These are phyloP conservation scores for Procambarus virginalis DNA, from an alignment of 1,140 invertebrate species.

Conservation along the genomic window DNA sequence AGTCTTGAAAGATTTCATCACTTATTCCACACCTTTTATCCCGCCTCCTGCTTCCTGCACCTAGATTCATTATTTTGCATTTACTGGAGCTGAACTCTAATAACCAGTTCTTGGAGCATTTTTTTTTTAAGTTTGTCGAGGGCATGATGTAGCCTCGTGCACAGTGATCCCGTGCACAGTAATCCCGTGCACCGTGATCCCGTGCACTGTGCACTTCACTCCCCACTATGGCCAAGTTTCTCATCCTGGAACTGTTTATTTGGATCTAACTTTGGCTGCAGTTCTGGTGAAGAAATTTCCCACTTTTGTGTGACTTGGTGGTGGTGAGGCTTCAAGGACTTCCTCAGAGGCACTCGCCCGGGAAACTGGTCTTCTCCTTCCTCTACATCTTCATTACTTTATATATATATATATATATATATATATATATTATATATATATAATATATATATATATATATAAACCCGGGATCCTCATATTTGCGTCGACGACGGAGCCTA, in stretches of 20 bases:
- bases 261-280: conserved; percentile 16
- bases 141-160: too few species aligned
- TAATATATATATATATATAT: conserved; percentile 28
- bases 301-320: conserved; percentile 21
- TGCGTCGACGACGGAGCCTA: too few species aligned
- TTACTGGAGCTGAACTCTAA: too few species aligned
- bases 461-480: neutral
- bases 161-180: too few species aligned
- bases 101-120: too few species aligned
- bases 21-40: too few species aligned
- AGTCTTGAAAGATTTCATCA: too few species aligned
- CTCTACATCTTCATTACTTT: neutral
- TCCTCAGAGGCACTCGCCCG: neutral
- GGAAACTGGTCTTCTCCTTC: neutral
- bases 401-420: neutral
- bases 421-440: conserved; percentile 32
- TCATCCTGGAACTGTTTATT: neutral
- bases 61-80: too few species aligned
- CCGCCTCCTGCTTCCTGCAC: too few species aligned
- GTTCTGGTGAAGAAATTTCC: conserved; percentile 13
- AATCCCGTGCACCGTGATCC: neutral
- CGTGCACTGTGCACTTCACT: neutral
- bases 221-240: neutral
- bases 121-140: too few species aligned
- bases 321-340: neutral